Evolutionary conservation across 2,113 vertebrate genomes (phyloP).

Genomic region (Circaetus cinerascens): DNA sequence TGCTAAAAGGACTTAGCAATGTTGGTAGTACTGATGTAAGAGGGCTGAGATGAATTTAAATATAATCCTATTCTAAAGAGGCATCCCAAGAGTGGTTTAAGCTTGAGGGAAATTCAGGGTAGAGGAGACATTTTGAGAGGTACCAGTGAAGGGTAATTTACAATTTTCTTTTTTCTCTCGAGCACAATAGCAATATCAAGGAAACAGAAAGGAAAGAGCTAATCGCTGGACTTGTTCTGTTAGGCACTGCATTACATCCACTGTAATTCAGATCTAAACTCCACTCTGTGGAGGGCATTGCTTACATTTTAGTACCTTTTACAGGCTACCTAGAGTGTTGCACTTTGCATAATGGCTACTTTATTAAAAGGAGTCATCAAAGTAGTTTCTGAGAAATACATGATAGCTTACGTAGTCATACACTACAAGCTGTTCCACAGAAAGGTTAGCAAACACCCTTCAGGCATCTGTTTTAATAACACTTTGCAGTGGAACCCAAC

Average conservation of each 20-base stretch:
- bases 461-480: not conserved
- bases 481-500: not conserved
- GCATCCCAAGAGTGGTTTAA: not conserved
- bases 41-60: not conserved
- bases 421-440: not conserved
- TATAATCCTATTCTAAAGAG: not conserved
- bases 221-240: not conserved
- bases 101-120: not conserved
- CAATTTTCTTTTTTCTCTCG: not conserved
- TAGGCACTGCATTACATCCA: not conserved
- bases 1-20: not conserved
- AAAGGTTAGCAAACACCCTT: not conserved
- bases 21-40: not conserved
- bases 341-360: not conserved
- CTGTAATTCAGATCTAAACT: not conserved
- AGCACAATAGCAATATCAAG: not conserved
- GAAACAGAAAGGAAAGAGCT: not conserved
- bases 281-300: not conserved
- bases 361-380: not conserved
- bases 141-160: not conserved
- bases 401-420: not conserved
- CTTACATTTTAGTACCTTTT: not conserved
- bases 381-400: not conserved
- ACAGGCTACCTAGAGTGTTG: not conserved
- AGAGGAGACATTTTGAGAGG: not conserved